Evolutionary conservation across 2,113 vertebrate genomes (phyloP), one percentile per base, ranked within the genome.

Genomic region (Scartelaos histophorus): DNA sequence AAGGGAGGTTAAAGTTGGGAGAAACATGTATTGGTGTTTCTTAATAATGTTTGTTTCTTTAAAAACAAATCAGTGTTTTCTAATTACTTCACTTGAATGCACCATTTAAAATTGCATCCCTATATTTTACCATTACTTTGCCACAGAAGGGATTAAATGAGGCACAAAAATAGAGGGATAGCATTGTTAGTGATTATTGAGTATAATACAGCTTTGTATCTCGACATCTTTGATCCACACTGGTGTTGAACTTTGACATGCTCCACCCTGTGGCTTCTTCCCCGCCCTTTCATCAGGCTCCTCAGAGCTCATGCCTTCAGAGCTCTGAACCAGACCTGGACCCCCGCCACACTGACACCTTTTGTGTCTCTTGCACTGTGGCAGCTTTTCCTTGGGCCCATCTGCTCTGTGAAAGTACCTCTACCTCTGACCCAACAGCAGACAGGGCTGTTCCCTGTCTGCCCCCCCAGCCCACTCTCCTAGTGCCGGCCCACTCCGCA

Each of bases 1-100:
- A 88, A 87, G 77, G 69, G 73, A 34, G 68, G 82, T 76, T 87
- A 72, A 71, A 1, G 81, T 85, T 75, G 88, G 87, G 81, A 83
- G 85, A 86, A 88, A 89, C 80, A 1, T 79, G 65, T 29, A 3
- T 49, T 38, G 35, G 65, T 29, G 76, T 85, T 83, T 84, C 80
- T 85, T 80, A 49, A 70, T 34, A 75, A 5, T 19, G 49, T 19
- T 53, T 74, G 80, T 87, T 92, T 92, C 1, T 62, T 75, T 71
- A 7, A 61, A 57, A 70, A 74, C 53, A 67, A 65, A 79, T 78
- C 2, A 29, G 21, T 10, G 21, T 11, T 11, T 24, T 57, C 11
- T 24, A 57, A 12, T 57, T 1, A 57, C 10, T 57, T 21, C 21
- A 25, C 54, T 57, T 12, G 12, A 10, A 57, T 57, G 54, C 19